Evolutionary conservation across 2,888 invertebrate species (phyloP), one percentile per base, ranked within the genome.

Genomic region (Bellardia bayeri): DNA sequence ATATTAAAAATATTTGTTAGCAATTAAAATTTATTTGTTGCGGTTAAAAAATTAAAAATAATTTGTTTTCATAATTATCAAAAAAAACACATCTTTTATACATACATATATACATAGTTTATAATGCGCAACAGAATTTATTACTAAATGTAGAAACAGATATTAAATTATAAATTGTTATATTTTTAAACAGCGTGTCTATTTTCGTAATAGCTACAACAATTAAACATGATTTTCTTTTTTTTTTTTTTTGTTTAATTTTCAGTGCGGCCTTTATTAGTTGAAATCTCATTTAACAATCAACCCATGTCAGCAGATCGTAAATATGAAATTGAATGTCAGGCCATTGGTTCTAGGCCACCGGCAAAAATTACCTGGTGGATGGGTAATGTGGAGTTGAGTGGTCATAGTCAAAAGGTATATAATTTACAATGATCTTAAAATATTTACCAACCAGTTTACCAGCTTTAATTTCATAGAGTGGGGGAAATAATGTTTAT

Each of bases 311-410:
- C 98, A 51, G 97, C 98, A 0, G 97, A 97, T 88, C 95, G 97
- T 91, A 96, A 96, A 91, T 97, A 97, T 88, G 96, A 97, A 91
- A 95, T 98, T 89, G 96, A 96, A 54, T 98, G 98, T 92, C 96
- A 96, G 92, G 96, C 97, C 0, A 95, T 96, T 69, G 98, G 98
- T 0, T 97, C 98, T 4, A 94, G 97, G 88, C 98, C 98, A 0
- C 96, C 98, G 0, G 97, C 98, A 0, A 95, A 96, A 91, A 96
- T 98, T 88, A 96, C 96, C 0, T 98, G 98, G 98, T 97, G 96
- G 95, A 95, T 97, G 94, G 97, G 97, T 90, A 96, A 95, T 68
- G 95, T 95, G 87, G 95, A 95, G 89, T 93, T 97, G 89, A 94
- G 94, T 72, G 93, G 92, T 1, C 93, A 93, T 69, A 93, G 91